phyloP scores from a whole-genome alignment of 2,797 vertebrate genomes.

The Hydrocynus forskahlii region DNA sequence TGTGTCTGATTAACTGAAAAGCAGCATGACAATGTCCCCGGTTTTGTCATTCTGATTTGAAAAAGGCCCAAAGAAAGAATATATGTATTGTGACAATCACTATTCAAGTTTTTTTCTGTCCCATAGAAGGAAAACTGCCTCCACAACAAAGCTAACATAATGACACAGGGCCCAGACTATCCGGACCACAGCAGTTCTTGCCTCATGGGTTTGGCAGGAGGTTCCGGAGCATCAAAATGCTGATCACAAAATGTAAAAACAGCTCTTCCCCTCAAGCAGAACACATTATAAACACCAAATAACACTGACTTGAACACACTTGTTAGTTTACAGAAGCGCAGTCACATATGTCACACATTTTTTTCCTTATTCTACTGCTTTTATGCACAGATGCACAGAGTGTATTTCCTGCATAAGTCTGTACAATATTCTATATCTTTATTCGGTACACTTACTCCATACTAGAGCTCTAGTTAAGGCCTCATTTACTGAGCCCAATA shows the following conservation, averaged over 20 bases:
- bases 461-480: no score
- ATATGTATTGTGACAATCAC: slow-evolving; percentile 7
- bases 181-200: background rate
- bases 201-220: slow-evolving; percentile 14
- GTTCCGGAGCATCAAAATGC: slow-evolving; percentile 5
- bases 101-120: background rate
- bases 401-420: no score
- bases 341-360: background rate
- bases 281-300: background rate
- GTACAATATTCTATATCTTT: no score
- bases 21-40: background rate
- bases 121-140: background rate
- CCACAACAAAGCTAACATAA: slow-evolving; percentile 4
- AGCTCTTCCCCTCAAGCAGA: background rate
- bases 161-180: background rate
- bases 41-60: slow-evolving; percentile 8
- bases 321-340: background rate
- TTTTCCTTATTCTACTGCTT: background rate
- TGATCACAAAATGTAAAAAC: slow-evolving; percentile 12
- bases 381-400: background rate
- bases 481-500: no score
- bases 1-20: slow-evolving; percentile 23
- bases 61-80: background rate
- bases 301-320: background rate
- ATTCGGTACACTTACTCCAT: no score